Evolutionary conservation across 2,888 invertebrate species (phyloP), one percentile per base, ranked within the genome.

Genomic region (Oeneis ivallda): DNA sequence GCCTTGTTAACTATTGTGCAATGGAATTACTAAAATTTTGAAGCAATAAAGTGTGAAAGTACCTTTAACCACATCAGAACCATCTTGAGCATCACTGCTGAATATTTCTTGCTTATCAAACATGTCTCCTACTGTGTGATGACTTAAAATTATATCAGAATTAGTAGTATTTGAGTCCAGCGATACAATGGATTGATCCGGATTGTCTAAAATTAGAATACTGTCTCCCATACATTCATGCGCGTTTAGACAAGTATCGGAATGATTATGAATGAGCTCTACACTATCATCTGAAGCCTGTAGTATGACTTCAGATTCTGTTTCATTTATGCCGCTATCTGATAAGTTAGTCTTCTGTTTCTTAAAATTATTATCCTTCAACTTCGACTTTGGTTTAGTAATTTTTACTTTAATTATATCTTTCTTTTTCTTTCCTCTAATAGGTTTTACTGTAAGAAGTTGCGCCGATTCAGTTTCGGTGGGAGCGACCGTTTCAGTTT

Each of bases 401-500:
- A 91, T 90, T 81, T 92, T 91, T 0, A 91, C 89, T 81, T 84
- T 89, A 17, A 91, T 89, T 0, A 90, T 68, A 59, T 89, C 85
- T 73, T 87, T 89, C 73, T 62, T 62, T 5, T 87, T 88, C 59
- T 74, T 80, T 69, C 68, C 81, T 4, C 67, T 71, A 74, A 76
- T 80, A 19, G 70, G 57, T 67, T 79, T 77, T 19, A 65, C 37
- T 2, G 43, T 62, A 13, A 52, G n/a, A 26, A 10, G 3, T 41
- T 61, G 39, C 34, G 52, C 58, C 26, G n/a, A n/a, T n/a, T n/a
- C n/a, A n/a, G n/a, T n/a, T n/a, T n/a, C n/a, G n/a, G n/a, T n/a
- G n/a, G n/a, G n/a, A n/a, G n/a, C n/a, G n/a, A n/a, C n/a, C 47
- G 41, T 52, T n/a, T 63, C 67, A 26, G 67, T 64, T 66, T 26